Evolutionary conservation across 2,797 vertebrate species (phyloP).

Genomic region (Peromyscus nudipes): DNA sequence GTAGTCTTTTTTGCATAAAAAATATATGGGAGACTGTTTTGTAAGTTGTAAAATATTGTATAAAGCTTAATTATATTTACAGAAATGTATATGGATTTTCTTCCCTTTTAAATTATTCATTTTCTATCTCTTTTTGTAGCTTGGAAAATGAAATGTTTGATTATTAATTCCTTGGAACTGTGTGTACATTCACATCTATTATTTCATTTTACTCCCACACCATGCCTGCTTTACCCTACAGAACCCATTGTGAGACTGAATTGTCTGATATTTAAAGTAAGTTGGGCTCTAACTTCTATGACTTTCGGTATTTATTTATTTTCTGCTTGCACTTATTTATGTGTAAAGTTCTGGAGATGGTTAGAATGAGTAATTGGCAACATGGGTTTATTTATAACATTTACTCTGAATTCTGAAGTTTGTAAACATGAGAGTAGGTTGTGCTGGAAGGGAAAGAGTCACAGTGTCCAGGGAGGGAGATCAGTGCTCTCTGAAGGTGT

Average conservation of each 20-base stretch:
- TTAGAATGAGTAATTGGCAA: neutral
- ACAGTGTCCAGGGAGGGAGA: neutral
- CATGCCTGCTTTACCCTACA: slow-evolving; percentile 19
- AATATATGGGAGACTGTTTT: slow-evolving; percentile 53
- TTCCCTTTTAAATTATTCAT: slow-evolving; percentile 79
- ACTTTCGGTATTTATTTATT: slow-evolving; percentile 31
- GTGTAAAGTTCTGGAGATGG: neutral
- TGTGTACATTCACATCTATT: slow-evolving; percentile 36
- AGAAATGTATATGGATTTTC: slow-evolving; percentile 72
- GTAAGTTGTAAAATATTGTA: slow-evolving; percentile 70
- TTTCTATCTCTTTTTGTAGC: slow-evolving; percentile 58
- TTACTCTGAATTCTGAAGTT: neutral
- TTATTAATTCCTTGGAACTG: slow-evolving; percentile 68
- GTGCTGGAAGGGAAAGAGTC: neutral
- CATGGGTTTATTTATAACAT: neutral
- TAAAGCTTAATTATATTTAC: slow-evolving; percentile 71
- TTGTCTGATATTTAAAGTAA: slow-evolving; percentile 66
- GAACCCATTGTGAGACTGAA: neutral
- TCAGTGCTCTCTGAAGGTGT: neutral
- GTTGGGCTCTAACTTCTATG: slow-evolving; percentile 16
- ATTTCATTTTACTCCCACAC: slow-evolving; percentile 58
- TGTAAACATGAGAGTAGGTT: neutral
- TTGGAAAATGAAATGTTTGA: slow-evolving; percentile 66
- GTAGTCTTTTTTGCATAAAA: slow-evolving; percentile 16
- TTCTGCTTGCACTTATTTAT: neutral